These are phyloP conservation scores for Stenopsyche tienmushanensis DNA, from an alignment of 1,140 invertebrate genomes.

Conservation along the genomic window DNA sequence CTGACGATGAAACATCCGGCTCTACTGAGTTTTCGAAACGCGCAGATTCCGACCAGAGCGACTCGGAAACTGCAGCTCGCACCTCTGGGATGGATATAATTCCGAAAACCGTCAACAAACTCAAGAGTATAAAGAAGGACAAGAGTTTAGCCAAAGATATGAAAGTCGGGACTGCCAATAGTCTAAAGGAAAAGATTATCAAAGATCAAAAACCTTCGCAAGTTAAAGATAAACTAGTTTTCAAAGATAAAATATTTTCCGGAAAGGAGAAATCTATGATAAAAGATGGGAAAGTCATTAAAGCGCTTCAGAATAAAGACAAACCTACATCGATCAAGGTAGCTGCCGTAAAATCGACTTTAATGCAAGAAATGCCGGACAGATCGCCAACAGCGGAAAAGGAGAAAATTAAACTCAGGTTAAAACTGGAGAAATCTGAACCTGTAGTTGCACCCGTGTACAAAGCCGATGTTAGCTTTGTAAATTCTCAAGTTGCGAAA, in stretches of 20 bases:
- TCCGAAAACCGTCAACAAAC: constrained; percentile 41
- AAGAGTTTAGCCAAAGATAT: constrained; percentile 2
- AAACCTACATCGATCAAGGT: constrained; percentile 42
- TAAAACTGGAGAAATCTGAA: constrained; percentile 79
- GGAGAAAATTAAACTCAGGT: constrained; percentile 76
- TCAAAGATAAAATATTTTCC: constrained; percentile 13
- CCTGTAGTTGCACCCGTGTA: constrained; percentile 72
- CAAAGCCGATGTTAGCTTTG: constrained; percentile 77
- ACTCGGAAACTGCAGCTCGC: constrained; percentile 62
- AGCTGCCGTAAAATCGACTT: constrained; percentile 47
- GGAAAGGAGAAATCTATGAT: background rate
- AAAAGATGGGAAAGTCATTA: constrained; percentile 24
- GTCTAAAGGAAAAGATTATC: constrained; percentile 13
- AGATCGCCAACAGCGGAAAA: constrained; percentile 52
- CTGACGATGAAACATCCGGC: constrained; percentile 59
- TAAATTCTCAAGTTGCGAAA: constrained; percentile 42
- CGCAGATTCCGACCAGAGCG: constrained; percentile 56
- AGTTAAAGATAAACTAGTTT: constrained; percentile 3
- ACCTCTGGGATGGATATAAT: constrained; percentile 58
- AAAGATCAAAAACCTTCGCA: constrained; percentile 14
- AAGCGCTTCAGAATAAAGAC: constrained; percentile 4
- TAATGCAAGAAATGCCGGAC: constrained; percentile 49
- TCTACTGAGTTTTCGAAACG: constrained; percentile 51
- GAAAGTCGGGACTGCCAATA: background rate
- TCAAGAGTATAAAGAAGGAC: constrained; percentile 29